Evolutionary conservation across 2,888 invertebrate species (phyloP), one percentile per base, ranked within the genome.

Genomic region (Muscina levida): DNA sequence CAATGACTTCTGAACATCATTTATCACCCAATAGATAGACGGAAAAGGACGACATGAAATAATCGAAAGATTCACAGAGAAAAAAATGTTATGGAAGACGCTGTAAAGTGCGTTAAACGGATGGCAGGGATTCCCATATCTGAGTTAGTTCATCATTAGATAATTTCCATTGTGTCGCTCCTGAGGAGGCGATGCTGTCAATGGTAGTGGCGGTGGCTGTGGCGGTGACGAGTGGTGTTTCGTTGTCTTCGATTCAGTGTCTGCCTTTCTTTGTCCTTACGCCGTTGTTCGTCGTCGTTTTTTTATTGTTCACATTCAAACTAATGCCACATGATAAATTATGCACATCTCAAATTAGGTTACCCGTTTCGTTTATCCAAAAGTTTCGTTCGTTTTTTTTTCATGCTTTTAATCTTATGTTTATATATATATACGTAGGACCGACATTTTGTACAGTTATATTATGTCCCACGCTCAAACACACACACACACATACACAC

Each of bases 251-350:
- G 37, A 39, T 13, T 67, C 51, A 39, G 17, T 67, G 19, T 19
- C 51, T 31, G 1, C 10, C 8, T 17, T 44, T 48, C 53, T 31
- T 42, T 51, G 37, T 26, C 8, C 17, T 17, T 19, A 17, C 37
- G 22, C 22, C 24, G 10, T 53, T 66, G 24, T 17, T 24, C 1
- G 56, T 42, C 37, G 68, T 80, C 72, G 59, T 71, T 71, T 5
- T 48, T 80, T 53, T 77, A 65, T 71, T 57, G 73, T 62, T 66
- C 46, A 72, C 70, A 81, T 59, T 79, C 67, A 62, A 59, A 79
- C 81, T 82, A 83, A 82, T 73, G 65, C 79, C 79, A 66, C 79
- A 81, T 82, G 79, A 81, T 83, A 82, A 82, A 83, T 83, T 82
- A 81, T 81, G 79, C 79, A 76, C 48, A 80, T 78, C 72, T 68